These are phyloP conservation scores for Chaetogeoica ovagalla DNA, from an alignment of 2,888 invertebrate species.

Conservation along the genomic window DNA sequence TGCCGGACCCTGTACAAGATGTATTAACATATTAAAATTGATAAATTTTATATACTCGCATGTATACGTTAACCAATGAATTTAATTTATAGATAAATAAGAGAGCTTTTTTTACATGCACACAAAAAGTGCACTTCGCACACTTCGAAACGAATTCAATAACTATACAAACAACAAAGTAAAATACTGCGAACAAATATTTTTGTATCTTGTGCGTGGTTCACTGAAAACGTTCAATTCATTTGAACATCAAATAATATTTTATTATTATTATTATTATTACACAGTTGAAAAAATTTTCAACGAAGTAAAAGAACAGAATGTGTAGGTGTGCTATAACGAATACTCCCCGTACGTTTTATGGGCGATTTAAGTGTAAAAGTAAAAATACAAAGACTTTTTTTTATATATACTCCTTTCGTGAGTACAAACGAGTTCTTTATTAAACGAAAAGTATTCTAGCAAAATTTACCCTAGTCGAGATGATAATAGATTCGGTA, in stretches of 20 bases:
- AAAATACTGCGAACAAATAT: slow-evolving; percentile 22
- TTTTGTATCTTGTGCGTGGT: not conserved
- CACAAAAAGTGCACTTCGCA: not conserved
- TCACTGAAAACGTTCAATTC: not conserved
- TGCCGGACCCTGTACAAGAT: too few relatives aligned
- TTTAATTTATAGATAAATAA: slow-evolving; percentile 8
- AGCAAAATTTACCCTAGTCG: too few relatives aligned
- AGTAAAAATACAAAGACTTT: not conserved
- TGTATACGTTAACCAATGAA: too few relatives aligned
- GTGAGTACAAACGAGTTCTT: too few relatives aligned
- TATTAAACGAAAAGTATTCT: too few relatives aligned
- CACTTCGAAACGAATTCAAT: not conserved
- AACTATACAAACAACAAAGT: slow-evolving; percentile 7
- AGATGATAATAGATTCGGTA: too few relatives aligned
- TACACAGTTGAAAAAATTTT: not conserved
- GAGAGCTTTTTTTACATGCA: not conserved
- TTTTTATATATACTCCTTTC: not conserved
- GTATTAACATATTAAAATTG: too few relatives aligned
- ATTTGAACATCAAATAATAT: not conserved
- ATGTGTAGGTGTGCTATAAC: not conserved
- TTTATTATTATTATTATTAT: not conserved
- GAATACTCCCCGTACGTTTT: not conserved
- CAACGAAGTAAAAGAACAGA: not conserved
- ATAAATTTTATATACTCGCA: too few relatives aligned
- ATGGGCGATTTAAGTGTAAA: not conserved